phyloP scores from a whole-genome alignment of 1,140 invertebrate species.

The Heliconius eleuchia region DNA sequence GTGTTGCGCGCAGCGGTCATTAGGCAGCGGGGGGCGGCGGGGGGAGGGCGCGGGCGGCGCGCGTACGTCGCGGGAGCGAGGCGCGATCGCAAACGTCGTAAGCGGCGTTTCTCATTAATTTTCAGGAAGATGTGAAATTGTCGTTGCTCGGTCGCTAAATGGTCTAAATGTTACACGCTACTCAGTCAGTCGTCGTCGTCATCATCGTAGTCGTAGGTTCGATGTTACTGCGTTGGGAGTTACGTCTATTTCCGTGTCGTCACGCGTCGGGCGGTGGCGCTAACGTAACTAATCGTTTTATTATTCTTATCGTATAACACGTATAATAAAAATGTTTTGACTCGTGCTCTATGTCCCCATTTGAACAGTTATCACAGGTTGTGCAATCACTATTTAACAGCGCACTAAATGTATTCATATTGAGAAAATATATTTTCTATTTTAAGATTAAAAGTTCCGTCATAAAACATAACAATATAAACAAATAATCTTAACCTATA shows the following conservation, averaged over 20 bases:
- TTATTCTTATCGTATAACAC: constrained; percentile 33
- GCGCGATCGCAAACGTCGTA: constrained; percentile 68
- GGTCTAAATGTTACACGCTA: constrained; percentile 58
- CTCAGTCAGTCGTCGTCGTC: constrained; percentile 36
- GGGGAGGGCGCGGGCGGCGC: constrained; percentile 51
- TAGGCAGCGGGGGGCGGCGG: constrained; percentile 57
- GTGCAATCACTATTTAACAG: background rate
- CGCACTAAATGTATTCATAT: background rate
- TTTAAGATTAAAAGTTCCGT: background rate
- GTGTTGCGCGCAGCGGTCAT: constrained; percentile 62
- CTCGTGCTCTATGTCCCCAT: constrained; percentile 24
- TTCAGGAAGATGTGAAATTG: constrained; percentile 75
- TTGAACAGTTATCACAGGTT: constrained; percentile 11
- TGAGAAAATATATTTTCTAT: background rate
- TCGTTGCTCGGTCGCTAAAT: constrained; percentile 64
- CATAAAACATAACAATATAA: background rate
- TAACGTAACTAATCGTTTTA: constrained; percentile 39
- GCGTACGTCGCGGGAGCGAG: constrained; percentile 62
- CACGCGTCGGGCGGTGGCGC: constrained; percentile 17
- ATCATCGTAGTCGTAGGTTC: constrained; percentile 25
- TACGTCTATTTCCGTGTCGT: constrained; percentile 34
- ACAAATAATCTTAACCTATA: constrained; percentile 12
- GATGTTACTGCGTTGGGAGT: constrained; percentile 34
- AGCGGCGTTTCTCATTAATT: constrained; percentile 76
- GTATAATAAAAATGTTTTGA: constrained; percentile 28